Conservation (phyloP, 2,113 vertebrate species). For the Mionectes macconnelli region DNA sequence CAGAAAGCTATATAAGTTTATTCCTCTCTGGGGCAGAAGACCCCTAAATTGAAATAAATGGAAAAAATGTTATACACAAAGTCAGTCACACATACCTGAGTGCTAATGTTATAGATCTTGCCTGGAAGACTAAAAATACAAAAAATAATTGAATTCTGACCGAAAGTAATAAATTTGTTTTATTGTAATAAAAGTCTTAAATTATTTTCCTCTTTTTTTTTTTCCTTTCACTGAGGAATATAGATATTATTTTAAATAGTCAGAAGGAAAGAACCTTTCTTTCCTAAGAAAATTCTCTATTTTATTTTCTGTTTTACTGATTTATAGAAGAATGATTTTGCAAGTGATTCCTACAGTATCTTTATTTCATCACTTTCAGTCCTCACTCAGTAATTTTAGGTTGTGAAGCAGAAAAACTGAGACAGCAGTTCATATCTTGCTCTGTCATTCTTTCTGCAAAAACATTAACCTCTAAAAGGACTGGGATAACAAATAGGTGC, state of each 20-base stretch:
- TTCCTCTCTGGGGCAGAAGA: not conserved
- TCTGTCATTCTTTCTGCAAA: not conserved
- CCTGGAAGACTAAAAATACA: not conserved
- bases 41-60: accelerated
- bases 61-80: not conserved
- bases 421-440: not conserved
- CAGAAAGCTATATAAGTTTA: not conserved
- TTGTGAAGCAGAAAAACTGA: not conserved
- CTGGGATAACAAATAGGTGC: not conserved
- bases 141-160: not conserved
- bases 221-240: not conserved
- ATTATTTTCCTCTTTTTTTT: not conserved
- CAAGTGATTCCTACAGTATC: not conserved
- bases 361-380: not conserved
- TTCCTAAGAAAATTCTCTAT: not conserved
- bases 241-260: not conserved
- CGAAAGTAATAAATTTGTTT: not conserved
- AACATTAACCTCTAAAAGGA: not conserved
- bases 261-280: not conserved
- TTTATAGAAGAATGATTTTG: not conserved
- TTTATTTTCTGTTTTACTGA: not conserved
- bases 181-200: not conserved
- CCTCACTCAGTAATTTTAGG: not conserved
- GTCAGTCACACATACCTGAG: not conserved
- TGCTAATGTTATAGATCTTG: not conserved